phyloP scores from a whole-genome alignment of 2,797 vertebrate species.

The Antennarius maculatus region DNA sequence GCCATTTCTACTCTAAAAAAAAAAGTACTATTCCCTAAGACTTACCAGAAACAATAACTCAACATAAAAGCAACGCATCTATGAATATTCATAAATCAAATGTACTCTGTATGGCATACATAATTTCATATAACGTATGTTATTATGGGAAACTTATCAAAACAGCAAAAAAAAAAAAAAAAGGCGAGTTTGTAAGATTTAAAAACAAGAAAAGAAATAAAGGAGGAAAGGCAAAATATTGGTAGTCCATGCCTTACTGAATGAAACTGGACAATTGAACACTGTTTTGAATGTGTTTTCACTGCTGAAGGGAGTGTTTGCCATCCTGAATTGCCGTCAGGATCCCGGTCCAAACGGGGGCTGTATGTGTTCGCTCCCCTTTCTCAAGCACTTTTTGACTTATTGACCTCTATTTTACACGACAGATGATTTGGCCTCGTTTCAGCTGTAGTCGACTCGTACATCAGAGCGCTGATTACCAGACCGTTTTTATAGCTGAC shows the following conservation, averaged over 20 bases:
- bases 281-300: neutral
- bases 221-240: too few relatives aligned
- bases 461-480: constrained; percentile 32
- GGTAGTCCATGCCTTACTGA: too few relatives aligned
- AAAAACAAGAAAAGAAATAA: neutral
- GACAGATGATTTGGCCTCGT: constrained; percentile 5
- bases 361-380: neutral
- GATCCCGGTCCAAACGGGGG: neutral
- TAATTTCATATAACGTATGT: neutral
- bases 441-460: constrained; percentile 6
- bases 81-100: neutral
- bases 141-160: neutral
- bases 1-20: too few relatives aligned
- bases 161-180: neutral
- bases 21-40: too few relatives aligned
- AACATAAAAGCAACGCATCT: too few relatives aligned
- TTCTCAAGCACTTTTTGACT: neutral
- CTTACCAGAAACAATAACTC: too few relatives aligned
- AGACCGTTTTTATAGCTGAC: constrained; percentile 12
- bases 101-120: neutral
- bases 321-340: neutral
- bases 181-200: too few relatives aligned
- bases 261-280: too few relatives aligned
- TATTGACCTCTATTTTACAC: constrained; percentile 1
- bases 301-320: neutral